Evolutionary conservation across 1,140 invertebrate genomes (phyloP).

Genomic region (Microplitis demolitor): DNA sequence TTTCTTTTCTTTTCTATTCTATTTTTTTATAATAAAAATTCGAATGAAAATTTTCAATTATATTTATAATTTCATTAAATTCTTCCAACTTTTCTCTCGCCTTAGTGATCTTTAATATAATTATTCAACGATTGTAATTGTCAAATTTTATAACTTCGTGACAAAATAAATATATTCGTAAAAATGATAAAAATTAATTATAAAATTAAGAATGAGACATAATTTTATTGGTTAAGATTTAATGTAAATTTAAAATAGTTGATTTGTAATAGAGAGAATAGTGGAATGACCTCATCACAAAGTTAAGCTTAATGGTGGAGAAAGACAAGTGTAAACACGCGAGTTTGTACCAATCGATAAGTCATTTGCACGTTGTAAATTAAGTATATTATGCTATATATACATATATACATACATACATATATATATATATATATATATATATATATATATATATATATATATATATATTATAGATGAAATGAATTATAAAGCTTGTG

Average conservation of each 20-base stretch:
- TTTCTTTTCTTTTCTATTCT: too few species aligned
- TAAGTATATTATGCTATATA: neutral
- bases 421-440: neutral
- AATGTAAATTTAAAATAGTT: neutral
- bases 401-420: neutral
- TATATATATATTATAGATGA: neutral
- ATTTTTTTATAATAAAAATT: too few species aligned
- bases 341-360: conserved; percentile 21
- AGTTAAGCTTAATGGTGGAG: neutral
- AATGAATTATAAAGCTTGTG: neutral
- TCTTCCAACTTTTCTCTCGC: neutral
- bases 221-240: neutral
- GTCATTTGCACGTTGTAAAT: conserved; percentile 10
- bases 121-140: neutral
- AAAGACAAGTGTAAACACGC: conserved; percentile 14
- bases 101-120: neutral
- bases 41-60: too few species aligned
- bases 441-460: too few species aligned
- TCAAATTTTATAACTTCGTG: neutral
- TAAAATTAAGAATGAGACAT: neutral
- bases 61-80: too few species aligned
- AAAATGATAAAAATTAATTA: too few species aligned
- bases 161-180: neutral
- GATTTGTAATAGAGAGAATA: conserved; percentile 2
- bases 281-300: conserved; percentile 2